Evolutionary conservation across 2,888 invertebrate species (phyloP).

Genomic region (Agrochola lota): DNA sequence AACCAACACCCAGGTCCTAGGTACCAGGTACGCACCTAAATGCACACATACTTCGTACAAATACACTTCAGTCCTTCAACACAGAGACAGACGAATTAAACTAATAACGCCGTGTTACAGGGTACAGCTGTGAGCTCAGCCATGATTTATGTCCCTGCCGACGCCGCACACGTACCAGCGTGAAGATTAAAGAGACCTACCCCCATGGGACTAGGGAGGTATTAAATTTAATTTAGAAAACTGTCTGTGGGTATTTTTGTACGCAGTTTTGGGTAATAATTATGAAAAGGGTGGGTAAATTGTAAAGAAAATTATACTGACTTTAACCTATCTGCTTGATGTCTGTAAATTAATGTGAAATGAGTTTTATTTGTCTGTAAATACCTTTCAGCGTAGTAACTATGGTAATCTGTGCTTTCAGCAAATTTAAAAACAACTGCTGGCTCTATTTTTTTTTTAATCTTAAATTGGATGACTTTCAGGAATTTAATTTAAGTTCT

Average conservation of each 20-base stretch:
- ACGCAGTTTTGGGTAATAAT: background rate
- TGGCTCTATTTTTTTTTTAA: background rate
- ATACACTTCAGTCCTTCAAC: background rate
- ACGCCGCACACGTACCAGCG: slow-evolving; percentile 50
- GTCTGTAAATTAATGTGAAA: background rate
- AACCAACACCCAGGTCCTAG: background rate
- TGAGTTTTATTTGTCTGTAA: background rate
- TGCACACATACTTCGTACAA: background rate
- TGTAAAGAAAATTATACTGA: background rate
- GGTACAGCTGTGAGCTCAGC: slow-evolving; percentile 56
- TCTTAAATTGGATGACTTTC: too few relatives aligned
- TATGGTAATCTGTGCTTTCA: background rate
- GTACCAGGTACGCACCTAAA: background rate
- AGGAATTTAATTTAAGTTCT: background rate
- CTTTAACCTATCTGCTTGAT: background rate
- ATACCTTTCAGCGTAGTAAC: background rate
- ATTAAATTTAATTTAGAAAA: slow-evolving; percentile 62
- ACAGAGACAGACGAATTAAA: slow-evolving; percentile 58
- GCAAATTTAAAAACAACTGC: background rate
- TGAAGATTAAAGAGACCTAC: slow-evolving; percentile 68
- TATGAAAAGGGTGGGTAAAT: background rate
- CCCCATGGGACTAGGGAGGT: slow-evolving; percentile 62
- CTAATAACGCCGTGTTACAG: slow-evolving; percentile 59
- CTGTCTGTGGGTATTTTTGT: slow-evolving; percentile 39
- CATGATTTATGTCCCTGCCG: slow-evolving; percentile 66